Base-by-base conservation (phyloP, 2,888 invertebrate species). In the Drosophila prolongata region DNA sequence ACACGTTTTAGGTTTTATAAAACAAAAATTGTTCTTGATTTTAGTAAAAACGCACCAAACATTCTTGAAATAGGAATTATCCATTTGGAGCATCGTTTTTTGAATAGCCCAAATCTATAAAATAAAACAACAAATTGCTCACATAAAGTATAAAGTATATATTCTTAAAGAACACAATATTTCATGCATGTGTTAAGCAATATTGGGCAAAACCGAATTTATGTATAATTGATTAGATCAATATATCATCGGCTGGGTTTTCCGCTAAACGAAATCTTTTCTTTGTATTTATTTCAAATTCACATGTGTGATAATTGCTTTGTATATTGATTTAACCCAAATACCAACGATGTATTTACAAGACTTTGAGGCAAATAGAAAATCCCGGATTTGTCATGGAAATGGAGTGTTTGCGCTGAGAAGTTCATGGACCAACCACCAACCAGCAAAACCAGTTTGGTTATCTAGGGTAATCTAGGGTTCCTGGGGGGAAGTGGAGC, bases 221-320 rank as follows among this genome's bases (percentile, higher is more conserved):
- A 8, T 27, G n/a, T 9, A 27, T 14, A 47, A 47, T 10, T 47
- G 14, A 6, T 4, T 11, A 6, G 34, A 34, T 49, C 35, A 35
- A 35, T 34, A 13, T 1, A 30, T 30, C 34, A 35, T 11, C 4
- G 35, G 13, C 49, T 35, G 16, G 16, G 34, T 19, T 49, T 49
- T 49, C 35, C 16, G 47, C 30, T 30, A 6, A 8, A 14, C 16
- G 14, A 4, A 19, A 13, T 43, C 16, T 43, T 27, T 35, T 49
- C 34, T 34, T 11, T 1, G 5, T 11, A 6, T 27, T 3, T 6
- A 14, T 49, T 11, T 1, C 34, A 19, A 19, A 27, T n/a, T n/a
- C 46, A 27, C 46, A 27, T 24, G 24, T 49, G 52, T 40, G 53
- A 14, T 53, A 53, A 40, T 40, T 53, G 9, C 14, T 27, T n/a